Evolutionary conservation across 2,888 invertebrate species (phyloP).

Genomic region (Linyphia triangularis): DNA sequence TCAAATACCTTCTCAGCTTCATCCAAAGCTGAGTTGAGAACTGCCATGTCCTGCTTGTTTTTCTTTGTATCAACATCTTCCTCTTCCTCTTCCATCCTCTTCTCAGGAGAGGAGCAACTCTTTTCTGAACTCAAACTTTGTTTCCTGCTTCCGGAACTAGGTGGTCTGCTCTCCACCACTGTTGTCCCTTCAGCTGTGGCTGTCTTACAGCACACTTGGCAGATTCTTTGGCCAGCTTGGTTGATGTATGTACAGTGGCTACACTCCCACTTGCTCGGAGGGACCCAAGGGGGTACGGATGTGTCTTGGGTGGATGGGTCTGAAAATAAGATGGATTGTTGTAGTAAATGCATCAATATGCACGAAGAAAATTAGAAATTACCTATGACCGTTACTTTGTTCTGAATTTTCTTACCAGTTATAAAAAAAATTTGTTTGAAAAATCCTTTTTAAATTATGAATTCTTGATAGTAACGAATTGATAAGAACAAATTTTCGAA

Average conservation of each 20-base stretch:
- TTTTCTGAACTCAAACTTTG: conserved; percentile 33
- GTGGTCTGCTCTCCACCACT: background rate
- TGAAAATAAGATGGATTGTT: background rate
- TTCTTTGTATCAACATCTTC: background rate
- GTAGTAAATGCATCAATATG: too few relatives aligned
- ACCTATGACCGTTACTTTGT: too few relatives aligned
- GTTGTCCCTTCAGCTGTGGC: background rate
- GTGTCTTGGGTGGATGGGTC: background rate
- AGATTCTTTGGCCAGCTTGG: conserved; percentile 88
- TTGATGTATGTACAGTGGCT: conserved; percentile 95
- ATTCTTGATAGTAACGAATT: too few relatives aligned
- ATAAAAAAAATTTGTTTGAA: too few relatives aligned
- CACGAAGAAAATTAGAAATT: too few relatives aligned
- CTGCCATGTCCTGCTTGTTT: conserved; percentile 56
- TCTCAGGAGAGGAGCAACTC: conserved; percentile 18
- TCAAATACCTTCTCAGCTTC: conserved; percentile 71
- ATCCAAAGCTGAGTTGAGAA: conserved; percentile 63
- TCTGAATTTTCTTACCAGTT: too few relatives aligned
- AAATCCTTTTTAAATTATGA: too few relatives aligned
- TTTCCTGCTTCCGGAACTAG: background rate
- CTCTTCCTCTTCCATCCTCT: background rate
- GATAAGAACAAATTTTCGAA: too few relatives aligned
- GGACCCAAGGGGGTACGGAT: conserved; percentile 4
- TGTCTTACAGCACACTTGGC: conserved; percentile 92
- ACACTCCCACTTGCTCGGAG: conserved; percentile 86